phyloP scores from a whole-genome alignment of 1,140 invertebrate genomes.

The Coptotermes formosanus region DNA sequence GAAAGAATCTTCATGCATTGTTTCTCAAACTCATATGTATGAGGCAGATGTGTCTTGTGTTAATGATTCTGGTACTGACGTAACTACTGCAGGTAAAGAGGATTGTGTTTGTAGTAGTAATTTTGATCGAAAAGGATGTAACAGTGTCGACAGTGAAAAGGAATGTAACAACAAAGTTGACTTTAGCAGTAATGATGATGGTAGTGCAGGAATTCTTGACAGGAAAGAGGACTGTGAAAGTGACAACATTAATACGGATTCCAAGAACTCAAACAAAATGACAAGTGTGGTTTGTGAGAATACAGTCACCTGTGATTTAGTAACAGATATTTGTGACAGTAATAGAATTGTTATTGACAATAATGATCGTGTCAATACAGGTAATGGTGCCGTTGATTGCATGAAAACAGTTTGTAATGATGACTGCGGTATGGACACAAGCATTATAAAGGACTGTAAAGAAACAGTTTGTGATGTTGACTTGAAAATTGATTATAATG shows the following conservation, averaged over 20 bases:
- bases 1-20: neutral
- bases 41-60: neutral
- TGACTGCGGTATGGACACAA: no score
- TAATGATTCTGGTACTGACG: neutral
- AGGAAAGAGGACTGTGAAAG: no score
- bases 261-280: no score
- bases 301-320: no score
- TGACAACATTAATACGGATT: no score
- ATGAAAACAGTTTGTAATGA: no score
- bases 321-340: no score
- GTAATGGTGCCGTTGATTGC: neutral
- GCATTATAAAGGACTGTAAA: no score
- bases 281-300: no score
- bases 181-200: neutral
- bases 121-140: neutral
- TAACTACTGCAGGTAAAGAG: neutral
- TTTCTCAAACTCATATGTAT: neutral
- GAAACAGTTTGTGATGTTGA: no score
- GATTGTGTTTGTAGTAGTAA: neutral
- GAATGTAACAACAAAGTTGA: neutral
- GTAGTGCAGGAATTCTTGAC: neutral
- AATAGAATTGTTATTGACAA: neutral
- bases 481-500: neutral
- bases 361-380: neutral
- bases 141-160: neutral